Conservation (phyloP, 2,797 vertebrate species). For the Peromyscus eremicus region DNA sequence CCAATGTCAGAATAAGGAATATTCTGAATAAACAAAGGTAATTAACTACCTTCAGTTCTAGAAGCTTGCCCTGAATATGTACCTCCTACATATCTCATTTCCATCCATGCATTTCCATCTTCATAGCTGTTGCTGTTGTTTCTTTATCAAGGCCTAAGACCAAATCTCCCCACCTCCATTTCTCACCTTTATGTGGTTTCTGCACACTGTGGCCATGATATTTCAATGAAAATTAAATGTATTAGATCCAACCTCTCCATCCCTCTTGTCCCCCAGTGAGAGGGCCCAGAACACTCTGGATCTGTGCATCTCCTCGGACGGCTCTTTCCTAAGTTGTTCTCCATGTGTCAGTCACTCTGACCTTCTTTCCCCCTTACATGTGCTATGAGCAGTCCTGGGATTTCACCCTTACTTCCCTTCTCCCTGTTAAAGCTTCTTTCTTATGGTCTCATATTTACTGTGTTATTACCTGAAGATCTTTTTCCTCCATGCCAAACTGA, state of each 20-base stretch:
- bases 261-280: not conserved
- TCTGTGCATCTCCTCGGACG: rapidly evolving
- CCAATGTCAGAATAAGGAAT: not conserved
- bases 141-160: not conserved
- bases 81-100: not conserved
- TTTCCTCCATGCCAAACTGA: not conserved
- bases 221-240: not conserved
- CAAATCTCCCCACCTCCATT: not conserved
- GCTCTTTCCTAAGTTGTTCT: no score
- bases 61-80: no score
- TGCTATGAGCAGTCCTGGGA: not conserved
- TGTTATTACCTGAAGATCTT: not conserved
- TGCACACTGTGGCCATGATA: not conserved
- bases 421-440: not conserved
- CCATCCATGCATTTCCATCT: not conserved
- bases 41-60: rapidly evolving
- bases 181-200: not conserved
- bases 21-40: not conserved
- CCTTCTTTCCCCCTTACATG: not conserved
- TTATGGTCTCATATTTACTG: not conserved
- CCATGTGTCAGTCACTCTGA: not conserved
- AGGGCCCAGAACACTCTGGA: not conserved
- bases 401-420: not conserved
- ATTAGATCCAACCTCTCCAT: not conserved
- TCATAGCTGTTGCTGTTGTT: not conserved